phyloP scores from a whole-genome alignment of 2,797 vertebrate genomes.

The Antrozous pallidus region DNA sequence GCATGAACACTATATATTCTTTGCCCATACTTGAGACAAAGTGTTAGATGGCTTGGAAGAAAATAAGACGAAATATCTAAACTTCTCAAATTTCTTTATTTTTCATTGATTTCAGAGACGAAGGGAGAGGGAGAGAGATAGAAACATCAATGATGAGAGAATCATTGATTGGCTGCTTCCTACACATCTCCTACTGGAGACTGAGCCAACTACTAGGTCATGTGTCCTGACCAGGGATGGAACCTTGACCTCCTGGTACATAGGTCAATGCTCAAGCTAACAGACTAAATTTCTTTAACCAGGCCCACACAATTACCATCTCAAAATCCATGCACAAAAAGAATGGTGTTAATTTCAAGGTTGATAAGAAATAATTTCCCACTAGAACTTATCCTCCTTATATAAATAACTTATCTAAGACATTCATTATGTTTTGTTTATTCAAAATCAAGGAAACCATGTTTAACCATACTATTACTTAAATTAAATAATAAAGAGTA shows the following conservation, averaged over 20 bases:
- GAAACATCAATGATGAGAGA: too few species aligned
- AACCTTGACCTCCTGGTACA: too few species aligned
- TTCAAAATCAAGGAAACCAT: neutral
- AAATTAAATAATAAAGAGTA: neutral
- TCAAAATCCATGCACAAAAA: neutral
- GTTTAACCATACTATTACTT: neutral
- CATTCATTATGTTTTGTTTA: neutral
- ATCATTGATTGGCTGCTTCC: too few species aligned
- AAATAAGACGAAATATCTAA: neutral
- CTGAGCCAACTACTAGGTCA: too few species aligned
- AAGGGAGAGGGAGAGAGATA: too few species aligned
- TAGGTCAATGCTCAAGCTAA: too few species aligned
- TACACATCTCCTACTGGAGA: too few species aligned
- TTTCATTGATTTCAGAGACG: too few species aligned
- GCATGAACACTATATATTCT: neutral
- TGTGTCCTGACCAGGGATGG: too few species aligned
- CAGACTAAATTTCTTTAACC: neutral
- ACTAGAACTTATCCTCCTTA: neutral
- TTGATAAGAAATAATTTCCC: neutral
- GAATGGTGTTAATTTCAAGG: neutral
- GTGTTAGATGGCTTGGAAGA: neutral
- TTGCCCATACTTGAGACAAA: neutral
- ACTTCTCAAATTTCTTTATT: neutral
- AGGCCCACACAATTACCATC: neutral
- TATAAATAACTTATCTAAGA: neutral